Percentiles rank a stretch among this genome's conserved stretches.
These are phyloP conservation scores for Sebastiscus tertius DNA, from an alignment of 2,797 vertebrate species.

Conservation along the genomic window DNA sequence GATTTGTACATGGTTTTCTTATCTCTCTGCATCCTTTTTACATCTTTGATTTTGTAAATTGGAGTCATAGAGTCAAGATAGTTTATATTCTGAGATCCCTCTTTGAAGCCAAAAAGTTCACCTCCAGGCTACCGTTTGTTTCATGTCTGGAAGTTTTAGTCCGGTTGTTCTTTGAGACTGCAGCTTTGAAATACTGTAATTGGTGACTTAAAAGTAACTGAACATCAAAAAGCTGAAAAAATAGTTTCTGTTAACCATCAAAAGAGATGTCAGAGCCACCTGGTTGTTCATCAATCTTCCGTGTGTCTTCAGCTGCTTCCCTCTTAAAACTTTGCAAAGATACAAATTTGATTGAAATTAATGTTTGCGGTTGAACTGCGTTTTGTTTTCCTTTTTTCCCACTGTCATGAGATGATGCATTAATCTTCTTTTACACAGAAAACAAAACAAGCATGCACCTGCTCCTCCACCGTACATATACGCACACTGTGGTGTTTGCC, in stretches of 20 bases:
- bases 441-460: conserved; percentile 17
- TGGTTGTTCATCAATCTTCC: conserved; percentile 71
- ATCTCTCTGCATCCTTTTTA: conserved; percentile 11
- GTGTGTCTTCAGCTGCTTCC: conserved; percentile 46
- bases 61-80: conserved; percentile 38
- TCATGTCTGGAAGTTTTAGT: conserved; percentile 54
- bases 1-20: neutral
- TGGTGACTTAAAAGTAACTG: conserved; percentile 72
- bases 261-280: conserved; percentile 70
- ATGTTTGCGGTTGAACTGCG: conserved; percentile 34
- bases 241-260: conserved; percentile 66
- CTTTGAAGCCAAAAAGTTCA: conserved; percentile 62
- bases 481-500: neutral
- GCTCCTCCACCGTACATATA: neutral
- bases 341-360: conserved; percentile 51
- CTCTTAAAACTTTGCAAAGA: conserved; percentile 49
- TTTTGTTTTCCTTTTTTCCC: conserved; percentile 22
- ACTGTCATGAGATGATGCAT: conserved; percentile 12
- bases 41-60: conserved; percentile 43
- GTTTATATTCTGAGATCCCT: conserved; percentile 26
- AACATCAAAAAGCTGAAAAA: conserved; percentile 66
- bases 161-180: conserved; percentile 41
- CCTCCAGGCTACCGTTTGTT: conserved; percentile 53
- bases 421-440: conserved; percentile 26
- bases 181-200: conserved; percentile 75